These are phyloP conservation scores for Drosophila auraria DNA, from an alignment of 1,140 invertebrate species.

Conservation along the genomic window DNA sequence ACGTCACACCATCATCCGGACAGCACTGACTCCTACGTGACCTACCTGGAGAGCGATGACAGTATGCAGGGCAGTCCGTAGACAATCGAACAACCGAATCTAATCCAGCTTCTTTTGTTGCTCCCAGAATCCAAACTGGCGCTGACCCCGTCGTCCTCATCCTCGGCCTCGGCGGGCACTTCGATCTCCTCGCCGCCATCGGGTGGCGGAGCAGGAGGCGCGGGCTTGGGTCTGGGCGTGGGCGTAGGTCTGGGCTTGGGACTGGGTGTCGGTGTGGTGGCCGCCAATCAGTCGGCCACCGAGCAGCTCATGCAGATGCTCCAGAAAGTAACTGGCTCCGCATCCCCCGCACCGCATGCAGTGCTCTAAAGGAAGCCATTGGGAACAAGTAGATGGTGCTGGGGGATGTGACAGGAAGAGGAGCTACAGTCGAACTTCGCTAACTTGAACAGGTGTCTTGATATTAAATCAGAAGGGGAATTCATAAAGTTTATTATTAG, in stretches of 20 bases:
- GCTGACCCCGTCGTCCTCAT: constrained; percentile 80
- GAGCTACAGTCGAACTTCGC: constrained; percentile 31
- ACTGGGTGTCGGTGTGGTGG: constrained; percentile 44
- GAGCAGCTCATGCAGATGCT: constrained; percentile 84
- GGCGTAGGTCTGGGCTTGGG: constrained; percentile 44
- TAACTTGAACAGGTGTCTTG: background rate
- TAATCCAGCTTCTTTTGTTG: constrained; percentile 85
- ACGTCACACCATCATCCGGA: constrained; percentile 89
- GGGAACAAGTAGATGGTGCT: no score
- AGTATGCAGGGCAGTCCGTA: constrained; percentile 90
- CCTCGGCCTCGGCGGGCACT: constrained; percentile 76
- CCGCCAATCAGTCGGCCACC: constrained; percentile 77
- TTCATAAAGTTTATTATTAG: background rate
- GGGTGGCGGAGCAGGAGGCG: constrained; percentile 46
- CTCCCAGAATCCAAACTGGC: constrained; percentile 84
- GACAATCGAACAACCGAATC: constrained; percentile 82
- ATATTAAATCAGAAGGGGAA: background rate
- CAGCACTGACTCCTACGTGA: constrained; percentile 94
- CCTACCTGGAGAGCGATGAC: constrained; percentile 95
- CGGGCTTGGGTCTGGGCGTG: constrained; percentile 40
- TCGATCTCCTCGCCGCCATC: constrained; percentile 81
- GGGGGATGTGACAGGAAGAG: constrained; percentile 8
- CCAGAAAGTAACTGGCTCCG: constrained; percentile 79
- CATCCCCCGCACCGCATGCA: constrained; percentile 59
- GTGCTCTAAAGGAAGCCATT: constrained; percentile 56